phyloP scores from a whole-genome alignment of 2,888 invertebrate species.

The Macroteleia sp. region DNA sequence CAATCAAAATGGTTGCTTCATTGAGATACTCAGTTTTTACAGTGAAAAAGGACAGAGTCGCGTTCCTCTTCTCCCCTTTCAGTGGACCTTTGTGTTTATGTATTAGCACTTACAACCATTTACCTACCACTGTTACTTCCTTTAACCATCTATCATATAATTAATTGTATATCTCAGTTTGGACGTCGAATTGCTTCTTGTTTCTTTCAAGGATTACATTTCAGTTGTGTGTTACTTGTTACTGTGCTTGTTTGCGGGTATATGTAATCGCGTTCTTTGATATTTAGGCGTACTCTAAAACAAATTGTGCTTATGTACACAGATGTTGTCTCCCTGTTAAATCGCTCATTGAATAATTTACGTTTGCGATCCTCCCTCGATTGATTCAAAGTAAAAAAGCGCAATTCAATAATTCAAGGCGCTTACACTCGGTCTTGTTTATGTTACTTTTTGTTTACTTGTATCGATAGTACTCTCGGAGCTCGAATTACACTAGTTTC shows the following conservation, averaged over 20 bases:
- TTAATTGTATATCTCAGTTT: conserved; percentile 25
- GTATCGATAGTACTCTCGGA: background rate
- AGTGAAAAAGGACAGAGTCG: conserved; percentile 24
- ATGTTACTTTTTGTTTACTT: background rate
- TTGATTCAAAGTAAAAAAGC: conserved; percentile 30
- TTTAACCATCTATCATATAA: conserved; percentile 15
- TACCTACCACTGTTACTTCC: background rate
- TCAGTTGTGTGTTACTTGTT: no score
- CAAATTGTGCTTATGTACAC: conserved; percentile 73
- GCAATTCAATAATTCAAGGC: conserved; percentile 14
- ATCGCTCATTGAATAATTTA: conserved; percentile 34
- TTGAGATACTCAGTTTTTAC: conserved; percentile 24
- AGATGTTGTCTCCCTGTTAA: conserved; percentile 2
- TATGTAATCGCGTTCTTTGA: background rate
- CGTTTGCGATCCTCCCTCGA: conserved; percentile 6
- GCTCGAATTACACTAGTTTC: conserved; percentile 23
- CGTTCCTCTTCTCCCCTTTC: conserved; percentile 6
- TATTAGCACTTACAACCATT: background rate
- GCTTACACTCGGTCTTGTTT: background rate
- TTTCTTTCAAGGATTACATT: conserved; percentile 63
- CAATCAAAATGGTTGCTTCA: background rate
- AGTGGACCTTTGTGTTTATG: conserved; percentile 1
- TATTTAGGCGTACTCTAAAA: conserved; percentile 78
- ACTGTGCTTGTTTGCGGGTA: background rate
- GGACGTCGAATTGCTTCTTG: conserved; percentile 11